Base-by-base conservation (phyloP, 1,140 invertebrate genomes). In the Leptinotarsa defecta region DNA sequence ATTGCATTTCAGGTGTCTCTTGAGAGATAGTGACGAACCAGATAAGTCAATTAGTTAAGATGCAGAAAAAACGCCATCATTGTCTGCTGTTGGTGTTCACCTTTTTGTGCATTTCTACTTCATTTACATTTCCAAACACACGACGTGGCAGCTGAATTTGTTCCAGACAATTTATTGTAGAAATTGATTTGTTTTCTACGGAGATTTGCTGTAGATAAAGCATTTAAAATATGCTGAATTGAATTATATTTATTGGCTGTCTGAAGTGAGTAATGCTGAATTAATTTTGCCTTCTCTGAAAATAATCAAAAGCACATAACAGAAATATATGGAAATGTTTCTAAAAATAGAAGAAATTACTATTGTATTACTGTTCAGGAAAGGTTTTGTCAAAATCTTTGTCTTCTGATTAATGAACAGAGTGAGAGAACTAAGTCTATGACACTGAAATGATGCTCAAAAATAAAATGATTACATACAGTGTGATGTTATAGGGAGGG, bases 31-130 rank as follows among this genome's bases (percentile, higher is more conserved):
- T 78, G 77, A 77, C 77, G 72, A 62, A 77, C 52, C 67, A 77
- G 77, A 79, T 78, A 79, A 78, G 75, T 79, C 77, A 79, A 79
- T 79, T 79, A 79, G 75, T 73, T 70, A 63, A 67, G 64, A 61
- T 68, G 27, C 24, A 34, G 70, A 78, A 76, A 71, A 73, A 65
- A 57, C 48, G 63, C 75, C 77, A 78, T 76, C 68, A 70, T 70
- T 68, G 68, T 52, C 48, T 70, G 15, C n/a, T 76, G 75, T 76
- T 72, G 63, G 68, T 78, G 72, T 48, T 73, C 68, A 71, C 52
- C 71, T 76, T 76, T 65, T 76, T 70, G 68, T 24, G 48, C 24
- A 49, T 27, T 34, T 68, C 65, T 19, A 6, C 43, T 70, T 70
- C 48, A 70, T 70, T 70, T 70, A 70, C 68, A 70, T 70, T 70